A percentile compares a stretch with the other conserved stretches of the same genome.
Conservation (phyloP, 2,888 invertebrate genomes). For the Lissocephala sabroskyi region DNA sequence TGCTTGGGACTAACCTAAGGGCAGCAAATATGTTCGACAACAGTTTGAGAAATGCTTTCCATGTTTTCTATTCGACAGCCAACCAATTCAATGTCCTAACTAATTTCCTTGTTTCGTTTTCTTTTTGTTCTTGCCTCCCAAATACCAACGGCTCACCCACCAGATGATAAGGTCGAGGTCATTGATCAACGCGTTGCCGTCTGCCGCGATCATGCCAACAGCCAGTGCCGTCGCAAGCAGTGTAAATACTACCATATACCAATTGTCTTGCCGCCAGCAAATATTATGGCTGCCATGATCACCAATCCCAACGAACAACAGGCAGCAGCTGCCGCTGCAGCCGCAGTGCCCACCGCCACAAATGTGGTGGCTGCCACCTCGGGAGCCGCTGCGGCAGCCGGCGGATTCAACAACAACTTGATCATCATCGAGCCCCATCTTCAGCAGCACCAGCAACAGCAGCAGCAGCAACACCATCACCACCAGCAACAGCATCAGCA, state of each 20-base stretch:
- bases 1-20: too few relatives aligned
- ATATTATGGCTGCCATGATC: conserved; percentile 79
- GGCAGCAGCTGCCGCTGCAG: conserved; percentile 32
- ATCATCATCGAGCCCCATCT: conserved; percentile 67
- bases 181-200: conserved; percentile 96
- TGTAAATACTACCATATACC: conserved; percentile 99
- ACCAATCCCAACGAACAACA: conserved; percentile 63
- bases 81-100: too few relatives aligned
- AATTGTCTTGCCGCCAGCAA: conserved; percentile 88
- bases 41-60: conserved; percentile 53
- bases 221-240: conserved; percentile 92
- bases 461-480: conserved; percentile 43
- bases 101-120: too few relatives aligned
- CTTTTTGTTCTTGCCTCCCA: too few relatives aligned
- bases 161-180: conserved; percentile 96
- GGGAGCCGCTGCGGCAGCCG: conserved; percentile 16
- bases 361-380: conserved; percentile 30
- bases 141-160: too few relatives aligned
- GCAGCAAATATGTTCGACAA: neutral
- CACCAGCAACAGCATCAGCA: too few relatives aligned
- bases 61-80: conserved; percentile 43
- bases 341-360: conserved; percentile 19
- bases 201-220: conserved; percentile 95
- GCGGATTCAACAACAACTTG: conserved; percentile 52
- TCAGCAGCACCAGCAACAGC: conserved; percentile 47